Evolutionary conservation across 2,113 vertebrate genomes (phyloP).

Genomic region (Ovis aries): ARS-UI_Ramb_v3.0 NC_056055.1:102752501-102753000

Average conservation of each 20-base stretch:
- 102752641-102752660: not conserved
- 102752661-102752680: not conserved
- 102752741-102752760: not conserved
- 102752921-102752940: not conserved
- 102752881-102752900: not conserved
- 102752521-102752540: not conserved
- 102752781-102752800: not conserved
- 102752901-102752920: not conserved
- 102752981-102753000: not conserved
- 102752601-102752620: not conserved
- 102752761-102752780: not conserved
- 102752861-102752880: not conserved
- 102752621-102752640: not conserved
- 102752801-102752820: not conserved
- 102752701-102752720: not conserved
- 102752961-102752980: not conserved
- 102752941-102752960: too few species aligned
- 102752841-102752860: not conserved
- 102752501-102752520: not conserved
- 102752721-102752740: not conserved
- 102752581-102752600: not conserved
- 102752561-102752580: not conserved
- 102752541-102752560: not conserved
- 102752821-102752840: not conserved
- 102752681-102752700: not conserved